Evolutionary conservation across 64 coral and sea anemone genomes (phyloP), one percentile per base, ranked within the genome.

Genomic region (Montipora capricornis): DNA sequence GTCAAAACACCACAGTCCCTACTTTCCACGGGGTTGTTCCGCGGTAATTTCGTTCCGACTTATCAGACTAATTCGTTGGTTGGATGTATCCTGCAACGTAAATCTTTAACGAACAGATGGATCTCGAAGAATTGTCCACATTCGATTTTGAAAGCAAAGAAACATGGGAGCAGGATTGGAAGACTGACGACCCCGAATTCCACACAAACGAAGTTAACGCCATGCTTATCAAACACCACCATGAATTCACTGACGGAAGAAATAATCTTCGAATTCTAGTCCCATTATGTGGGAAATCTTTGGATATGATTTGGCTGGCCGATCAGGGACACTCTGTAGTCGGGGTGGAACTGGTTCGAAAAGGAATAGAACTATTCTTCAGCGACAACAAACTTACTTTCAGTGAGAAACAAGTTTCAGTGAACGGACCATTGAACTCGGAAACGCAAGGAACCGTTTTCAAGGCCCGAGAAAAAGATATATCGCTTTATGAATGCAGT

Each of bases 301-400:
- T 94, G 13, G 96, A 98, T 47, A 73, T 98, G 76, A 78, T 92
- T n/a, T 95, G 87, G 83, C 80, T 95, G 14, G 96, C 96, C 8
- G 81, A 98, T 62, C 78, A 95, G 37, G 96, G 96, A 11, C 90
- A 95, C 47, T 47, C 62, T 48, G 90, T 98, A 3, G 75, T 98
- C 6, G 93, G 96, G 6, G 87, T 95, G 0, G 96, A 98, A 48
- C 16, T 62, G 5, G 85, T 92, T 7, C 68, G 80, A 88, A 85
- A 46, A 20, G 88, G 68, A 51, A 94, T 94, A 51, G 76, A 94
- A 20, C 20, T 62, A 17, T 97, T 97, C 67, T 91, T 94, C 57
- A n/a, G 81, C 6, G 91, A 91, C 50, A 97, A 94, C 47, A 49
- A 94, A 10, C 60, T 97, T 19, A 80, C 90, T 68, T 81, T 84